These are phyloP conservation scores for Drosophila trapezifrons DNA, from an alignment of 1,140 invertebrate species.

Conservation along the genomic window DNA sequence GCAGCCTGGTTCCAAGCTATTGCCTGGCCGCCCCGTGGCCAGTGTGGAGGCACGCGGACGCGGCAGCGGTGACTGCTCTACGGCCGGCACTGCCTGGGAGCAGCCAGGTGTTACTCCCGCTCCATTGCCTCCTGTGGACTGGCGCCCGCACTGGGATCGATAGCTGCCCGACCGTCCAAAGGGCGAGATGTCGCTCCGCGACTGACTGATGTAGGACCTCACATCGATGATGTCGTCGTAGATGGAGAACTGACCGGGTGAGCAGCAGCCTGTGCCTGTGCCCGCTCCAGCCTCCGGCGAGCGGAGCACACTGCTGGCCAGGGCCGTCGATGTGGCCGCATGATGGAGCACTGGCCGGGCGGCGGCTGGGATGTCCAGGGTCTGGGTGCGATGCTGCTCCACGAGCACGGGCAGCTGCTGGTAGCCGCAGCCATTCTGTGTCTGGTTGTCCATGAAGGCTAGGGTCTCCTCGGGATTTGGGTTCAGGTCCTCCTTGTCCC, in stretches of 20 bases:
- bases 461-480: constrained; percentile 54
- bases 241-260: constrained; percentile 79
- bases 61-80: constrained; percentile 84
- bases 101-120: constrained; percentile 27
- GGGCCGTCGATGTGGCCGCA: constrained; percentile 66
- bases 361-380: constrained; percentile 69
- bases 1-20: constrained; percentile 42
- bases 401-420: constrained; percentile 88
- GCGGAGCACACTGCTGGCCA: constrained; percentile 60
- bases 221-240: constrained; percentile 87
- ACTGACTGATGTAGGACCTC: constrained; percentile 88
- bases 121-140: constrained; percentile 50
- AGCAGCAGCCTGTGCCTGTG: constrained; percentile 61
- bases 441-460: constrained; percentile 71
- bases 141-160: constrained; percentile 87
- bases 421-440: constrained; percentile 84
- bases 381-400: constrained; percentile 84
- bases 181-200: constrained; percentile 87
- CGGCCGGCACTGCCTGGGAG: constrained; percentile 6
- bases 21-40: constrained; percentile 23
- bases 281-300: constrained; percentile 56
- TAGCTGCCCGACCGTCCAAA: constrained; percentile 87
- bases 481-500: constrained; percentile 31
- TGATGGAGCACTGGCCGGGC: constrained; percentile 64
- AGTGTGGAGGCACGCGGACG: constrained; percentile 86